These are phyloP conservation scores for Damaliscus lunatus DNA, from an alignment of 2,113 vertebrate genomes.

Conservation along the genomic window DNA sequence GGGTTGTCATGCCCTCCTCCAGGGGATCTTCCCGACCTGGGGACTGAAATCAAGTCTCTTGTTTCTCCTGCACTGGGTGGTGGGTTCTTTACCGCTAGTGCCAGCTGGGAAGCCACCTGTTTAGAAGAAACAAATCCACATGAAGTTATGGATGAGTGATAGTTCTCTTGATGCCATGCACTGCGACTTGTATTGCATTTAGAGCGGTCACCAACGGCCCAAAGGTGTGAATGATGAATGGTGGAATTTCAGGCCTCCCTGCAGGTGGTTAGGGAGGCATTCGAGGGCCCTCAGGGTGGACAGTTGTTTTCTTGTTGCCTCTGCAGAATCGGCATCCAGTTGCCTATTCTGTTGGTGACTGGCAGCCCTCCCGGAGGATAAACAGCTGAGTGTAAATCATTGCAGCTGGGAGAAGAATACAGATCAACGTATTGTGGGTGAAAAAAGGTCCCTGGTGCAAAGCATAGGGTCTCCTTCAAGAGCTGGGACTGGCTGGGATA, in stretches of 20 bases:
- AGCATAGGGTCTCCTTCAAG: not conserved
- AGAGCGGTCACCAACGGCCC: rapidly evolving
- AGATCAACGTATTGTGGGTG: not conserved
- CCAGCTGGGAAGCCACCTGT: not conserved
- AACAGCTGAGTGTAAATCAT: not conserved
- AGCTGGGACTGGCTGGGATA: not conserved
- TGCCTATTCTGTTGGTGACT: not conserved
- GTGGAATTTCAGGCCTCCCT: not conserved
- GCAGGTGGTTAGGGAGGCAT: not conserved
- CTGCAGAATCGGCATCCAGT: not conserved
- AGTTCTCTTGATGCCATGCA: not conserved
- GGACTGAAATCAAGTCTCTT: not conserved
- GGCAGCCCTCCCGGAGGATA: not conserved
- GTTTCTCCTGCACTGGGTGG: not conserved
- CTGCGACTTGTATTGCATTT: not conserved
- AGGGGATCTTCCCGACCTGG: not conserved
- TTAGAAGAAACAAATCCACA: not conserved
- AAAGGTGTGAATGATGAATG: not conserved
- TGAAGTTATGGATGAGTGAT: not conserved
- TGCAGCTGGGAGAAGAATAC: not conserved
- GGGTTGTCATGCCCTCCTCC: not conserved
- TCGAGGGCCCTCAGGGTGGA: not conserved
- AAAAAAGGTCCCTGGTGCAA: not conserved
- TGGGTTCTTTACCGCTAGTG: not conserved
- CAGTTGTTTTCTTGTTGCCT: not conserved